These are phyloP conservation scores for Ptycholaimellus sp. DNA, from an alignment of 2,888 invertebrate species.

Conservation along the genomic window DNA sequence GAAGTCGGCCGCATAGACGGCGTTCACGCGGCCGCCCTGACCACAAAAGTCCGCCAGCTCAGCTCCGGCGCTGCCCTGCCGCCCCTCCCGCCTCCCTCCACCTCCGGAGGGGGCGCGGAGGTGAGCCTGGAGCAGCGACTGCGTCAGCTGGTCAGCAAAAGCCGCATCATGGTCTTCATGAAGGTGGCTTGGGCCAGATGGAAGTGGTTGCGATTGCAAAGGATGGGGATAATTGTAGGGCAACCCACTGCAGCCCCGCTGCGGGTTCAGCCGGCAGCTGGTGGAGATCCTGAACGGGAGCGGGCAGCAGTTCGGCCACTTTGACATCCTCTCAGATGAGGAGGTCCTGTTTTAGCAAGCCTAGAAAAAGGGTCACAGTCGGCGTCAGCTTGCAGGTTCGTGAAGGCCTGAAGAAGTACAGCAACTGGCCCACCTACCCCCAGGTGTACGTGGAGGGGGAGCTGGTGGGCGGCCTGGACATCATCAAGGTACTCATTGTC, in stretches of 20 bases:
- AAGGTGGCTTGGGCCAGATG: too few species aligned
- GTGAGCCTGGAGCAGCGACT: constrained; percentile 29
- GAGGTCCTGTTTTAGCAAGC: constrained; percentile 20
- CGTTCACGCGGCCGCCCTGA: constrained; percentile 54
- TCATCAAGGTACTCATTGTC: constrained; percentile 25
- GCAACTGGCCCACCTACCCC: constrained; percentile 37
- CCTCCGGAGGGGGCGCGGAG: constrained; percentile 17
- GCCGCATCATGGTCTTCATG: constrained; percentile 34
- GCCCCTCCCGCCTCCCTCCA: not conserved
- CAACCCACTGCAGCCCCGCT: constrained; percentile 30
- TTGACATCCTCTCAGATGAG: constrained; percentile 34
- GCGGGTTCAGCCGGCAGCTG: constrained; percentile 44
- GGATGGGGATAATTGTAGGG: too few species aligned
- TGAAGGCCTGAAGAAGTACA: constrained; percentile 28
- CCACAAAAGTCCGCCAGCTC: not conserved
- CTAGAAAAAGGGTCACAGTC: constrained; percentile 8
- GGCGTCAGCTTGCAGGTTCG: constrained; percentile 7
- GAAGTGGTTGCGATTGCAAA: too few species aligned
- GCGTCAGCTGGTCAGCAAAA: constrained; percentile 29
- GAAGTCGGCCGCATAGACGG: constrained; percentile 59
- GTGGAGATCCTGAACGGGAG: constrained; percentile 50
- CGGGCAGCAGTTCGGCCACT: constrained; percentile 30
- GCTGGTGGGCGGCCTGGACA: constrained; percentile 35
- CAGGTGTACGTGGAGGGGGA: constrained; percentile 36
- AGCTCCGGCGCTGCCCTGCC: constrained; percentile 2